Evolutionary conservation across 2,797 vertebrate genomes (phyloP), one percentile per base, ranked within the genome.

Genomic region (Falco columbarius): DNA sequence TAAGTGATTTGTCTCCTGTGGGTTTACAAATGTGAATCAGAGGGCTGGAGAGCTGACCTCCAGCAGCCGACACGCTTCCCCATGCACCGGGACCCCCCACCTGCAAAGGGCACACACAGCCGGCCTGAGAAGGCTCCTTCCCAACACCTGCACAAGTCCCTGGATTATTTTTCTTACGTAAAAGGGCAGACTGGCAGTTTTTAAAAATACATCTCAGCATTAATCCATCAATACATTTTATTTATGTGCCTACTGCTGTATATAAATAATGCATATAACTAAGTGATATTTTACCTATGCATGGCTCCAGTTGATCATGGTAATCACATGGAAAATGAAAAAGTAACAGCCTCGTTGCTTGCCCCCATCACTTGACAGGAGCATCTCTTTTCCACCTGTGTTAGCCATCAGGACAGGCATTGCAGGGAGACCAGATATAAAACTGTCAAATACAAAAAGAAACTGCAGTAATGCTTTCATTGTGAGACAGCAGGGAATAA

Each of bases 131-230:
- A 5, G 27, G 5, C 46, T 14, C 49, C 32, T 7, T 15, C 74
- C 56, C 68, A 23, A 1, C 36, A 20, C 36, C 42, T 8, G 21
- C 36, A 3, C 40, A 0, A 24, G 11, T 14, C 68, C 63, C 2
- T 1, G 32, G 19, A 1, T 6, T 23, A 4, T 36, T 88, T 29
- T 23, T 38, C 14, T 36, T 7, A 4, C 0, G 3, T 3, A 51
- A 51, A 47, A 16, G 15, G 29, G 29, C 36, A 36, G 44, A 4
- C 7, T 7, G 24, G 29, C n/a, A 40, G 49, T 10, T 59, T 49
- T 29, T 8, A 32, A 70, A 32, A 38, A 14, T 11, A 20, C 6
- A 18, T 38, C 34, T 17, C 47, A 12, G 34, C 47, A 34, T 14
- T 20, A 27, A 47, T 6, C 55, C 61, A 27, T 55, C 65, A 14